These are phyloP conservation scores for Drosophila eohydei DNA, from an alignment of 2,888 invertebrate genomes.

Conservation along the genomic window DNA sequence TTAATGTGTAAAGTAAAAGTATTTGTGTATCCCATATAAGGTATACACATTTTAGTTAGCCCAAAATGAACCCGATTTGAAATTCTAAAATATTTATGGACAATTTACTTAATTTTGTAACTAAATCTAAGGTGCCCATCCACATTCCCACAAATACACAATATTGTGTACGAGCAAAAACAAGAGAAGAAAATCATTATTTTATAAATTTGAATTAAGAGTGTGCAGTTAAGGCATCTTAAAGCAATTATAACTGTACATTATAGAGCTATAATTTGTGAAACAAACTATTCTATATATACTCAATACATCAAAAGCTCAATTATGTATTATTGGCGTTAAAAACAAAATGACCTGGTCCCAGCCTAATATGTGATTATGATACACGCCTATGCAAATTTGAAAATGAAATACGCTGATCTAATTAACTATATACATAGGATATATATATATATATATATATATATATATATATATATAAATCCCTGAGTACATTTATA, in stretches of 20 bases:
- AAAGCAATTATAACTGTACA: slow-evolving; percentile 17
- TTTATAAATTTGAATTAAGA: slow-evolving; percentile 25
- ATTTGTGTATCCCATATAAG: slow-evolving; percentile 49
- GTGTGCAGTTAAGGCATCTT: slow-evolving; percentile 13
- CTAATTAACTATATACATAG: slow-evolving; percentile 16
- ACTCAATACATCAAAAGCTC: slow-evolving; percentile 36
- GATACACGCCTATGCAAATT: slow-evolving; percentile 59
- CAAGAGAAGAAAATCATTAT: slow-evolving; percentile 1
- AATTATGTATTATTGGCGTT: slow-evolving; percentile 57
- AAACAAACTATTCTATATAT: slow-evolving; percentile 23
- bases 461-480: slow-evolving; percentile 6
- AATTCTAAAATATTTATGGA: slow-evolving; percentile 72
- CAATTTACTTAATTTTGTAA: slow-evolving; percentile 81
- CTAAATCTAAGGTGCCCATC: slow-evolving; percentile 46
- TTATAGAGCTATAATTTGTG: slow-evolving; percentile 24
- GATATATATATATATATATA: neutral
- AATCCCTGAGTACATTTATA: slow-evolving; percentile 24
- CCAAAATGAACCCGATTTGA: slow-evolving; percentile 53
- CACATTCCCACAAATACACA: slow-evolving; percentile 58
- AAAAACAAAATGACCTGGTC: slow-evolving; percentile 48
- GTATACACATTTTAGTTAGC: slow-evolving; percentile 54
- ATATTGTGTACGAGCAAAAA: slow-evolving; percentile 18
- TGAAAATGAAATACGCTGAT: slow-evolving; percentile 41
- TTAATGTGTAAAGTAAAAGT: slow-evolving; percentile 60
- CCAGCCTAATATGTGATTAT: slow-evolving; percentile 68